Evolutionary conservation across 1,140 invertebrate species (phyloP), one percentile per base, ranked within the genome.

Genomic region (Halesus radiatus): DNA sequence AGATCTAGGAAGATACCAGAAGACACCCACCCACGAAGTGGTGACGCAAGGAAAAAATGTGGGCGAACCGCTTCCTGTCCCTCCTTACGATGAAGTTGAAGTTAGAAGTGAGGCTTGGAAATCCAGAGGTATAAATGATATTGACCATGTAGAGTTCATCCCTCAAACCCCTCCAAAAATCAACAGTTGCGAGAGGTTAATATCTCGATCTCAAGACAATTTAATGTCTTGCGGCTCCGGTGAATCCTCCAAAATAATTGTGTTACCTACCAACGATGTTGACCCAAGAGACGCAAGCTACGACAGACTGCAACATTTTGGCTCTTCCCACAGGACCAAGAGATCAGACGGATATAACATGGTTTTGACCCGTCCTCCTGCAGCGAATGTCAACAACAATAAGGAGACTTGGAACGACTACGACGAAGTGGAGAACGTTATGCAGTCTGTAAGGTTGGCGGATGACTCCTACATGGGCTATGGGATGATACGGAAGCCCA

Each of bases 391-490:
- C 5, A 79, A 83, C 23, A 85, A 85, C 83, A 84, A 76, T 80
- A 90, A 89, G 84, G 88, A 89, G 73, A 89, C 88, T 53, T 92
- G 92, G 90, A 93, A 91, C 85, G 92, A 93, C 87, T 94, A 94
- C 84, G 93, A 94, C 85, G 90, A 93, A 83, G 92, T 94, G 8
- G 91, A 93, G 80, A 81, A 82, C 86, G 86, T 88, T 0, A 92
- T 94, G 88, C 91, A 92, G 78, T 89, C 91, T 64, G 91, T 92
- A 76, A 90, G 94, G 83, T 87, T 93, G 80, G 94, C 94, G 37
- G 94, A 95, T 86, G 94, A 95, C 86, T 94, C 93, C 80, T 93
- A 95, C 88, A 90, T 93, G 80, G 94, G 94, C 3, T 95, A 95
- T 85, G 94, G 94, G 8, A 91, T 94, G 82, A 93, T 95, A 18